Conservation (phyloP, 2,797 vertebrate species). For the Hydrocynus forskahlii region DNA sequence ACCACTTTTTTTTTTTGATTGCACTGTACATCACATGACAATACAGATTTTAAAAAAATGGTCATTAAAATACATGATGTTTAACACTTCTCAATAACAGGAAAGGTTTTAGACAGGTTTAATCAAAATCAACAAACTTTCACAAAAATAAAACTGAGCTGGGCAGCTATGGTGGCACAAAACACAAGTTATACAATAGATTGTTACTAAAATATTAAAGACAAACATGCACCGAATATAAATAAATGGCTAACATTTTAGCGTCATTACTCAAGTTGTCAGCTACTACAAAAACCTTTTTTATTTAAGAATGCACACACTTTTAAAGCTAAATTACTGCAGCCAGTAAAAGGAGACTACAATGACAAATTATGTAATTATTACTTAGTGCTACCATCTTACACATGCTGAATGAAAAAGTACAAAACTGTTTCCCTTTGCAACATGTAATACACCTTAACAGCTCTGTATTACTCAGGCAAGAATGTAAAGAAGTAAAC, state of each 20-base stretch:
- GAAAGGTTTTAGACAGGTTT: background rate
- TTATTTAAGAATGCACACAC: background rate
- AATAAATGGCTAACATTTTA: conserved; percentile 17
- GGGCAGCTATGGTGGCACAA: background rate
- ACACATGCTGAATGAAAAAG: background rate
- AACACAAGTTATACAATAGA: background rate
- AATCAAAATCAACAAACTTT: background rate
- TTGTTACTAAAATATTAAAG: conserved; percentile 6
- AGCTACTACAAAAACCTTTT: background rate
- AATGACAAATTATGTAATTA: background rate
- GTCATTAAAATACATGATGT: conserved; percentile 15
- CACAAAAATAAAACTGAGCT: background rate
- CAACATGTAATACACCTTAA: background rate
- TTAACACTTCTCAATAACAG: conserved; percentile 6
- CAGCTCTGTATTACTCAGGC: background rate
- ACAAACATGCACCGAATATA: conserved; percentile 29
- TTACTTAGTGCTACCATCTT: background rate
- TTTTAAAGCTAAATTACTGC: background rate
- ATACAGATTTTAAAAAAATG: conserved; percentile 18
- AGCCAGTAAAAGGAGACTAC: background rate
- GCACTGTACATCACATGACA: conserved; percentile 25
- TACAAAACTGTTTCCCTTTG: conserved; percentile 4
- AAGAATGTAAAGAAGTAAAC: background rate
- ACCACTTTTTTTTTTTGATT: background rate
- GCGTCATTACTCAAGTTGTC: background rate